phyloP scores from a whole-genome alignment of 2,113 vertebrate genomes.

The Solea solea region DNA sequence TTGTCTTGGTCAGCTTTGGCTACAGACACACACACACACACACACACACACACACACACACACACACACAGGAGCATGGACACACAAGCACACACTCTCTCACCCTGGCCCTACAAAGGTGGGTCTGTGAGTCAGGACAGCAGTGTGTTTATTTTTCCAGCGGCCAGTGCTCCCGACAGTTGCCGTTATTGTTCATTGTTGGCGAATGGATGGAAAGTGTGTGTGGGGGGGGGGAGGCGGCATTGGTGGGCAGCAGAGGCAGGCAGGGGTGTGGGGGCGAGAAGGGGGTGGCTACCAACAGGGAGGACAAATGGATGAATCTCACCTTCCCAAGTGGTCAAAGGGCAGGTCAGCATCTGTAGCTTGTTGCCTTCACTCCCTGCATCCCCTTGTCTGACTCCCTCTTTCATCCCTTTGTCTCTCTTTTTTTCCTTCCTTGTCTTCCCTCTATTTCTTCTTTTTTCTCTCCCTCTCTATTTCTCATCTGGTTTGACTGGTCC shows the following conservation, averaged over 20 bases:
- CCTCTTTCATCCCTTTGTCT: constrained; percentile 18
- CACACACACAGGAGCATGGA: constrained; percentile 37
- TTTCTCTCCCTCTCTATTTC: constrained; percentile 33
- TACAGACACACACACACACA: constrained; percentile 32
- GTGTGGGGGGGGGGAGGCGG: constrained; percentile 18
- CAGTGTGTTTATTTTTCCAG: constrained; percentile 86
- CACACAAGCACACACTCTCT: constrained; percentile 60
- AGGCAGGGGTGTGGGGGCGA: constrained; percentile 28
- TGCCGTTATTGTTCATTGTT: constrained; percentile 94
- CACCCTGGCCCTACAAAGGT: constrained; percentile 80
- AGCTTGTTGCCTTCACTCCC: constrained; percentile 18
- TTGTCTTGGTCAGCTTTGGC: constrained; percentile 86
- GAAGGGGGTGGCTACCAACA: constrained; percentile 63
- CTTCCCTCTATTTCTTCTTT: constrained; percentile 15
- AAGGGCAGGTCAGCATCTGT: constrained; percentile 65
- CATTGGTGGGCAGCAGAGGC: constrained; percentile 55
- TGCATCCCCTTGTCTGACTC: not conserved
- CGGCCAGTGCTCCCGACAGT: constrained; percentile 86
- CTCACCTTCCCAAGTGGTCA: constrained; percentile 86
- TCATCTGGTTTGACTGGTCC: constrained; percentile 81
- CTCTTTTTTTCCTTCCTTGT: constrained; percentile 11
- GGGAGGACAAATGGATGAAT: constrained; percentile 87
- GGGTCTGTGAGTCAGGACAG: constrained; percentile 87
- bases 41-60: constrained; percentile 39
- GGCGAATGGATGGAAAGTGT: constrained; percentile 75